Evolutionary conservation across 2,888 invertebrate species (phyloP), one percentile per base, ranked within the genome.

Genomic region (Coleophora deauratella): DNA sequence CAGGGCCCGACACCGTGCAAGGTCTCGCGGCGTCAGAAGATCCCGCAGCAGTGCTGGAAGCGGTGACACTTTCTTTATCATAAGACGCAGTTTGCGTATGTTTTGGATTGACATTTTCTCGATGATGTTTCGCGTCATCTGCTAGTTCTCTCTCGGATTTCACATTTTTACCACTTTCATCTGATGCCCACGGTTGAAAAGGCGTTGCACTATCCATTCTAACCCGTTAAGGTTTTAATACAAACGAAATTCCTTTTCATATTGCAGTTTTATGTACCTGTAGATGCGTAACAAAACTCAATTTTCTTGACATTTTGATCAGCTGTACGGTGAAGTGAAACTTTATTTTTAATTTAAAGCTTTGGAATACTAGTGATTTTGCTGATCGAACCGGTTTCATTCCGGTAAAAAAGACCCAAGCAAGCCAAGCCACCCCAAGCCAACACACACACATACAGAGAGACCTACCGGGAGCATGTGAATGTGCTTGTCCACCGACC

Each of bases 61-160:
- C 67, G 59, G 67, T 66, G 67, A 75, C 72, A 78, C 73, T 78
- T 70, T 82, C 84, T 80, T 84, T 82, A 82, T 73, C 77, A 66
- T 82, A 84, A 84, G 82, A 84, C 84, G 84, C 81, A 84, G 79
- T 82, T 84, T 84, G 84, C 82, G 82, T 82, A 78, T 84, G 84
- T 85, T 84, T 85, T 85, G 85, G 84, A 82, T 82, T 85, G 85
- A 82, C 84, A 84, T 85, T 82, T 84, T 85, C 85, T 69, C 77
- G 78, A 74, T 79, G 84, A 85, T 81, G 82, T 85, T 85, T 85
- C 80, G 84, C 82, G 84, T 85, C 85, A 85, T 81, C 85, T 69
- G 72, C 77, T 74, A 76, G 61, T 73, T 82, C 80, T 70, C 69
- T 70, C 59, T 84, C 85, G 53, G 74, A 69, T 78, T 82, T 82